phyloP scores from a whole-genome alignment of 2,888 invertebrate species.

The Mesorhabditis belari region DNA sequence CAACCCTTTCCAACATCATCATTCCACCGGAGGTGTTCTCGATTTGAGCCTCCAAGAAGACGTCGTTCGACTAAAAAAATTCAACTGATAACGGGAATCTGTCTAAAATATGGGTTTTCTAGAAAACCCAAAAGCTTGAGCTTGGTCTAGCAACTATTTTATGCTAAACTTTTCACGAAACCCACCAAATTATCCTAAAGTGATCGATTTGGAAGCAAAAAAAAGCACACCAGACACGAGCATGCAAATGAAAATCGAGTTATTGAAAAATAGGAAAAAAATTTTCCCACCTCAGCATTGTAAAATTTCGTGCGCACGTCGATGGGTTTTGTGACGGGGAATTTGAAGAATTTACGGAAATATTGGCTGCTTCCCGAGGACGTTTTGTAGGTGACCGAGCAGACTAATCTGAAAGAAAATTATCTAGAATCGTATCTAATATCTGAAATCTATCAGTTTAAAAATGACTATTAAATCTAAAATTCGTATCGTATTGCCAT shows the following conservation, averaged over 20 bases:
- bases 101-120: neutral
- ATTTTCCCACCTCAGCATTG: constrained; percentile 70
- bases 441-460: no score
- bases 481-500: no score
- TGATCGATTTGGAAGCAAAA: constrained; percentile 6
- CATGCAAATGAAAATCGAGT: constrained; percentile 4
- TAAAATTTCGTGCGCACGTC: constrained; percentile 97
- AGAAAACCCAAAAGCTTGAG: neutral
- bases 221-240: constrained; percentile 6
- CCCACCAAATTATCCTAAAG: constrained; percentile 35
- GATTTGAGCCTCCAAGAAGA: constrained; percentile 70
- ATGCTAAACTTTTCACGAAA: neutral
- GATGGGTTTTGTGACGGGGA: constrained; percentile 84
- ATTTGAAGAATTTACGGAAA: constrained; percentile 94
- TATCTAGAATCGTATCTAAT: no score
- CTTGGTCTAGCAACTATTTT: neutral
- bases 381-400: constrained; percentile 84
- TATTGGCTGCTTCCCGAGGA: constrained; percentile 69
- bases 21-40: constrained; percentile 89
- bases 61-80: constrained; percentile 63
- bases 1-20: constrained; percentile 87
- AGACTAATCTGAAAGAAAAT: constrained; percentile 71
- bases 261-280: neutral
- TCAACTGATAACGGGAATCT: neutral
- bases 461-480: no score